A percentile compares a stretch with the other conserved stretches of the same genome.
Evolutionary conservation across 2,888 invertebrate species (phyloP).

Genomic region (Microctonus hyperodae): DNA sequence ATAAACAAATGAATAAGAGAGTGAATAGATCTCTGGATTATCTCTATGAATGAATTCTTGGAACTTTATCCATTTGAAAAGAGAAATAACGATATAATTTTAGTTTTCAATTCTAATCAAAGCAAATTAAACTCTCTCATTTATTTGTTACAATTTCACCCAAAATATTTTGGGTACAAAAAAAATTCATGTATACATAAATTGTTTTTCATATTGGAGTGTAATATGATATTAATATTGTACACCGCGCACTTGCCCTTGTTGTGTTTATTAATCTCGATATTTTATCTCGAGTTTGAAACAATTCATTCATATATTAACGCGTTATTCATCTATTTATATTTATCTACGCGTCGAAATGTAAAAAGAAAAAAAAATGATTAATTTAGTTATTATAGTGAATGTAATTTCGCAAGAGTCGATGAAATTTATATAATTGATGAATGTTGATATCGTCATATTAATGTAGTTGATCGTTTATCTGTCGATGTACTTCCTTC

Average conservation of each 20-base stretch:
- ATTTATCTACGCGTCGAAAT: conserved; percentile 20
- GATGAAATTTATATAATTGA: conserved; percentile 15
- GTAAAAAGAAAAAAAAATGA: no score
- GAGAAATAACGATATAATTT: background rate
- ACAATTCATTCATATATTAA: conserved; percentile 54
- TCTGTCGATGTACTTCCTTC: background rate
- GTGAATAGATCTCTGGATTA: background rate
- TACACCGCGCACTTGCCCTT: conserved; percentile 55
- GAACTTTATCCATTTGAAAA: background rate
- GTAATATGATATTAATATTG: conserved; percentile 49
- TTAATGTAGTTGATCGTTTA: conserved; percentile 1
- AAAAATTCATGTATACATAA: conserved; percentile 45
- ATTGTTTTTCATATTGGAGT: conserved; percentile 58
- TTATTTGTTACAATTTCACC: no score
- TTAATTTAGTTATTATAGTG: background rate
- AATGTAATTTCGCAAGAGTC: conserved; percentile 19
- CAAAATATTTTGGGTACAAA: no score
- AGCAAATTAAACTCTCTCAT: no score
- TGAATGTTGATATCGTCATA: background rate
- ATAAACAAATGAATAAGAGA: background rate
- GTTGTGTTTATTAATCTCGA: conserved; percentile 60
- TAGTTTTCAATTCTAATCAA: background rate
- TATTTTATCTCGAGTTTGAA: conserved; percentile 61
- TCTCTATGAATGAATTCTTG: background rate
- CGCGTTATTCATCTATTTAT: conserved; percentile 31